Evolutionary conservation across 2,113 vertebrate genomes (phyloP), one percentile per base, ranked within the genome.

Genomic region (Myrmecobius fasciatus): DNA sequence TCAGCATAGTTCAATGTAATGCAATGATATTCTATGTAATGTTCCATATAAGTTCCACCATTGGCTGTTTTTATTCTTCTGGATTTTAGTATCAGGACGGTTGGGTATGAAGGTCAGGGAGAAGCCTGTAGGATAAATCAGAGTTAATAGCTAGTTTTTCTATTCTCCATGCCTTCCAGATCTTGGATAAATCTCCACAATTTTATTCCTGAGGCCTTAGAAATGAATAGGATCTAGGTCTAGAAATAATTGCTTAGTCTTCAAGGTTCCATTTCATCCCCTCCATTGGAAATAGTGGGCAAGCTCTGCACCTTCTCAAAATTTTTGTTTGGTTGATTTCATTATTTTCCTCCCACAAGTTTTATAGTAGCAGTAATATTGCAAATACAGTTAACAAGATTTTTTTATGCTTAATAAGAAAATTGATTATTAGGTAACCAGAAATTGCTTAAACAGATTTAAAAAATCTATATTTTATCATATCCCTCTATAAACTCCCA

Each of bases 371-470:
- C 36, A 75, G 14, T 20, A 8, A 75, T 75, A 89, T 3, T 92
- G 25, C 83, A 94, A 89, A 89, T 91, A 52, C 25, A 91, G 20
- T 93, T 91, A 91, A 93, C 7, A 31, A 12, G 3, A 0, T 31
- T 31, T 60, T 60, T 94, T 46, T 52, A 91, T 96, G 46, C 48
- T 91, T 53, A 52, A 47, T 67, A 20, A 28, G 89, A 28, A 90
- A 90, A 49, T 49, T 51, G 9, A 90, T 91, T 89, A 94, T 93
- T 92, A 94, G 51, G 8, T 90, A 93, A 92, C 25, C 89, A 49
- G n/a, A 53, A 52, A 53, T 93, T 93, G 46, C 26, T 93, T 91
- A 46, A 54, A 93, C 89, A 95, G 53, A 91, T n/a, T n/a, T 52
- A 46, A 25, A 49, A 47, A 91, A 89, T 20, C 52, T 91, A 91